Evolutionary conservation across 2,113 vertebrate species (phyloP), one percentile per base, ranked within the genome.

Genomic region (Oreochromis niloticus): DNA sequence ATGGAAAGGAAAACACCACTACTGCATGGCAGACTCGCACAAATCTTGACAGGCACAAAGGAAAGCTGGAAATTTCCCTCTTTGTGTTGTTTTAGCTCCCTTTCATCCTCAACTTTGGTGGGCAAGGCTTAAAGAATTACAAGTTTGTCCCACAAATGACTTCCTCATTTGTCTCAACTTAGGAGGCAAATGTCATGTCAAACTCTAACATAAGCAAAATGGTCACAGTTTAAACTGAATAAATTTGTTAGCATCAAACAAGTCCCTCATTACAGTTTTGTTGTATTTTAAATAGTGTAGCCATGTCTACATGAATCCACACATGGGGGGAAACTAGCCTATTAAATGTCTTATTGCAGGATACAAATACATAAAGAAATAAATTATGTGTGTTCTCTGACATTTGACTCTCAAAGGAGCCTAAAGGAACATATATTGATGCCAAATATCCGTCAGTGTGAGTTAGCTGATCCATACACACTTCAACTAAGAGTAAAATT

Each of bases 1-100:
- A 95, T 96, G 96, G 96, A 97, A 97, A 97, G 97, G 97, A 95
- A 96, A 97, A 97, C 94, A 94, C 91, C 83, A 85, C 84, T 85
- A 84, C 48, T 14, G 57, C 82, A 91, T 84, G 94, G 93, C 94
- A 95, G 88, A 89, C 88, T 91, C 73, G 41, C 89, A 61, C 75
- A 81, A 83, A 94, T 83, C 86, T 86, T 93, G 87, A 93, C 89
- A 83, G 83, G 83, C 86, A 85, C 85, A 68, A 54, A 84, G 89
- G 83, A 79, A 92, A 92, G 85, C 71, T 92, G 94, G 94, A 90
- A 96, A 92, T 63, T 88, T n/a, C 94, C 68, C 87, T 82, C 52
- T 54, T 73, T 85, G 71, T 39, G 88, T 68, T 82, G 55, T 85
- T 91, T 92, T 61, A 93, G 68, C 80, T 73, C 22, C 88, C 84